phyloP scores from a whole-genome alignment of 2,797 vertebrate genomes.

The Tarsius wallacei region DNA sequence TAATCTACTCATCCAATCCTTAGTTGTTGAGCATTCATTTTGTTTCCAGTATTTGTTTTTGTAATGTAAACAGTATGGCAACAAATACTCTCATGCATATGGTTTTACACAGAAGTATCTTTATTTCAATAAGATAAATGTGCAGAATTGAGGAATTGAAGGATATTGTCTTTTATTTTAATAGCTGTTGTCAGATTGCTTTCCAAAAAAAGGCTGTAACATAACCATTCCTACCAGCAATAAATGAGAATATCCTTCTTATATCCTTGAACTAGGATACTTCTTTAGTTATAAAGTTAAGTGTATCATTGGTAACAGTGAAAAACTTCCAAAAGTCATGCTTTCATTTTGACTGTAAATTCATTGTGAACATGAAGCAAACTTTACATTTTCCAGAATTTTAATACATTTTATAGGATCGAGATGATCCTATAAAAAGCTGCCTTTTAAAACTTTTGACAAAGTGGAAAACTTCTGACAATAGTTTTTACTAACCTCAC shows the following conservation, averaged over 20 bases:
- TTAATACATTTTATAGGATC: constrained; percentile 58
- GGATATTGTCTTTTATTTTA: constrained; percentile 25
- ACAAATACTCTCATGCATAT: not conserved
- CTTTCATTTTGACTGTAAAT: constrained; percentile 55
- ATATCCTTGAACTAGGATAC: not conserved
- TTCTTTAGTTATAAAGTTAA: constrained; percentile 44
- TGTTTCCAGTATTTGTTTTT: not conserved
- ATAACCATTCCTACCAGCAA: not conserved
- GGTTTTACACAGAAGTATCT: not conserved
- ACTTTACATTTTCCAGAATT: constrained; percentile 21
- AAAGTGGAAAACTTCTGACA: constrained; percentile 2
- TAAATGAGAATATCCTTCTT: not conserved
- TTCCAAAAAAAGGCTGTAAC: not conserved
- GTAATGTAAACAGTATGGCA: not conserved
- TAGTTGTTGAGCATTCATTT: not conserved
- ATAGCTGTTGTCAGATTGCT: constrained; percentile 1
- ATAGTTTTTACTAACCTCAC: not conserved
- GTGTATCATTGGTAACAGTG: not conserved
- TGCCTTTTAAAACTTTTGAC: constrained; percentile 31
- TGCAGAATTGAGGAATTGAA: not conserved
- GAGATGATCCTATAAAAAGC: not conserved
- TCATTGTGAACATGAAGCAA: constrained; percentile 16
- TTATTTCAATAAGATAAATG: constrained; percentile 40
- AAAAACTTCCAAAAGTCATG: not conserved
- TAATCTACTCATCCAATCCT: not conserved